Base-by-base conservation (phyloP, 53 echinoderm and acorn worm genomes). In the Patiria pectinifera region DNA sequence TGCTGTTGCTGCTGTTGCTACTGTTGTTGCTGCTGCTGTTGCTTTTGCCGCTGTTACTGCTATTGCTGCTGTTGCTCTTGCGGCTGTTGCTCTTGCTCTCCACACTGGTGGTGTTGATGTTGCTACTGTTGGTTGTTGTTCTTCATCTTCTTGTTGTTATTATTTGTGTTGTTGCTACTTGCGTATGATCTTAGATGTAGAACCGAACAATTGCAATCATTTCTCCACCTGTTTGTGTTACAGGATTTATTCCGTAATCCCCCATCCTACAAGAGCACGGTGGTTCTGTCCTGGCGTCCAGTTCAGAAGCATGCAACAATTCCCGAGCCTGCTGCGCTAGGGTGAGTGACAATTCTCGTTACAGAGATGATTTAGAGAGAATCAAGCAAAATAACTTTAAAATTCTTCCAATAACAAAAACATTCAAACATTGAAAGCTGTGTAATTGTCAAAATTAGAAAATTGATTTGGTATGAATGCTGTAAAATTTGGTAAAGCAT, bases 221-320 rank as follows among this genome's bases (percentile, higher is more conserved):
- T 18, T 66, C 10, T 15, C 66, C 66, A 66, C 53, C 53, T 66
- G 4, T 47, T 18, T 79, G 48, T 12, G 11, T 47, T 82, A 4
- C 85, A 97, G 97, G 97, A 97, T 72, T 78, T 97, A 62, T 96
- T 97, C 49, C 95, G 96, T 87, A 97, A 97, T 82, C 97, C 97
- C 6, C 97, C 97, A 7, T 96, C 96, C 25, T 97, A 97, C 85
- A 97, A 97, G 86, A 97, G 93, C 72, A 86, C 76, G 4, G 92
- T 97, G 24, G 86, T 91, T 24, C 78, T 97, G 35, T 97, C 97
- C 45, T 97, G 97, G 97, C 95, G 91, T 83, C 97, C 97, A 2
- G 81, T 81, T 45, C 90, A 90, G 69, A 90, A 90, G 58, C 90
- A 90, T 4, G 69, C 81, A 8, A 69, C 90, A 24, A 90, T 69